Evolutionary conservation across 2,888 invertebrate species (phyloP), one percentile per base, ranked within the genome.

Genomic region (Diogma glabrata): DNA sequence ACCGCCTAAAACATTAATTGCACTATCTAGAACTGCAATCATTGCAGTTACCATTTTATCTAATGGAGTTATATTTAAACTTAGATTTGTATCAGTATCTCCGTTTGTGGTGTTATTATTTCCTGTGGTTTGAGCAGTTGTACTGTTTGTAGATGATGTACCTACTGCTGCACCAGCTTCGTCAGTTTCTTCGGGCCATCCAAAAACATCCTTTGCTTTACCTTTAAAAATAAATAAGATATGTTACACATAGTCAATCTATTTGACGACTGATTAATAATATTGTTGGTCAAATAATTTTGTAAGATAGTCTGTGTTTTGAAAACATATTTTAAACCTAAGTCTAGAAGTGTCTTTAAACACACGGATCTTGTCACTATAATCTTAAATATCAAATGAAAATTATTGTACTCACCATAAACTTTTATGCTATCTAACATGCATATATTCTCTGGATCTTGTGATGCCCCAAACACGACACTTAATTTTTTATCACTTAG

Each of bases 101-200:
- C 61, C 14, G 64, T 57, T 36, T 65, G 62, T 55, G 62, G 70
- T 16, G 6, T 17, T 46, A 16, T 16, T 26, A 7, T 12, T 30
- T 20, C 30, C 30, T 9, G 28, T 19, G 2, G 46, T 24, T 16
- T 1, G 16, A n/a, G 16, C 30, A 16, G 20, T 48, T 12, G 30
- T 52, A 73, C 74, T 33, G 64, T 3, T 59, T 38, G 74, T 72
- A 49, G 61, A 66, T 12, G 64, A 62, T 3, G 63, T 58, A 3
- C 65, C 60, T 2, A 59, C 53, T 4, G 59, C 60, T 8, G 62
- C 60, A 4, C 61, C 56, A 12, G 63, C 55, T 55, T 95, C 95
- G 61, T 95, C 94, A 8, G 79, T 82, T 62, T 96, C 95, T 65
- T 96, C 95, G 0, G 94, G 94, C 96, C 95, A 96, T 38, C 94